Evolutionary conservation across 1,140 invertebrate genomes (phyloP).

Genomic region (Bombus balteatus): DNA sequence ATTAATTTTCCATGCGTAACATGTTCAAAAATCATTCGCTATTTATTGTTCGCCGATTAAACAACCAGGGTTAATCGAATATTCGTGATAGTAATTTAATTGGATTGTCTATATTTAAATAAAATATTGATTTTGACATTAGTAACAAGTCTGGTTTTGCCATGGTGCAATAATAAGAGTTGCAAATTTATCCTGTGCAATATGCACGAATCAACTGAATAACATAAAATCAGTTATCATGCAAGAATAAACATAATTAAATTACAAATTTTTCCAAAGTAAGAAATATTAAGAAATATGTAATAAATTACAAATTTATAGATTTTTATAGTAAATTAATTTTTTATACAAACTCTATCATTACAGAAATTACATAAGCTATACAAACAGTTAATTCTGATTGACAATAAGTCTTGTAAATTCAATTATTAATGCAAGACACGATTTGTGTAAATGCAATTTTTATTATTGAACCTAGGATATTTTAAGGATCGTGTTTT

Average conservation of each 20-base stretch:
- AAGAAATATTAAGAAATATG: background rate
- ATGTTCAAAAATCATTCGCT: constrained; percentile 12
- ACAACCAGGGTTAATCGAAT: constrained; percentile 15
- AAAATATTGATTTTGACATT: constrained; percentile 40
- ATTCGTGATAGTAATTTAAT: constrained; percentile 46
- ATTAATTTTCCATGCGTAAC: constrained; percentile 1
- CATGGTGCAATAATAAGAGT: constrained; percentile 79
- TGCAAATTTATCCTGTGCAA: constrained; percentile 74
- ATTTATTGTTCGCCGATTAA: constrained; percentile 15
- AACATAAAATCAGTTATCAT: constrained; percentile 14
- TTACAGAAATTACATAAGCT: background rate
- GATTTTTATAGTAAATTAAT: constrained; percentile 22
- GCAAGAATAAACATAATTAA: constrained; percentile 10
- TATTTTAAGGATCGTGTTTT: constrained; percentile 79
- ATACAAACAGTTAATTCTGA: constrained; percentile 1
- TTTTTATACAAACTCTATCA: constrained; percentile 17
- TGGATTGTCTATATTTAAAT: constrained; percentile 34
- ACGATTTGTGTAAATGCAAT: constrained; percentile 71
- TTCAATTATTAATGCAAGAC: constrained; percentile 7
- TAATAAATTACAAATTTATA: constrained; percentile 33
- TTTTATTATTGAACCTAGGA: constrained; percentile 80
- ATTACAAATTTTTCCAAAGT: constrained; percentile 31
- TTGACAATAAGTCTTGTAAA: constrained; percentile 7
- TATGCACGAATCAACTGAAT: constrained; percentile 57
- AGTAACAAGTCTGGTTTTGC: constrained; percentile 53